These are phyloP conservation scores for Rhizoglyphus robini DNA, from an alignment of 1,140 invertebrate genomes.

Conservation along the genomic window DNA sequence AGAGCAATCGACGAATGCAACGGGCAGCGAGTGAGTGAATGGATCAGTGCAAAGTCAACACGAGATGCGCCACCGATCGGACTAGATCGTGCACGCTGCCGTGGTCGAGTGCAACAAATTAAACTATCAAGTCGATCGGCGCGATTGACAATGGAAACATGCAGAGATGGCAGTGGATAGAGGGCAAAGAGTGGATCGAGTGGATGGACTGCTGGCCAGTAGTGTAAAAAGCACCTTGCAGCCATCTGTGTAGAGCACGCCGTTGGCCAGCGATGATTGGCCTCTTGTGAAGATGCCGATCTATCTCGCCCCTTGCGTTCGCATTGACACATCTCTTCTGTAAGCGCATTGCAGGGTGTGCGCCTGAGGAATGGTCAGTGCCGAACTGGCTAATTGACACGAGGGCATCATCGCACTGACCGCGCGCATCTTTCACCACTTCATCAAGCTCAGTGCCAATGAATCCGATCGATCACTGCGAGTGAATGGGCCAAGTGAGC, in stretches of 20 bases:
- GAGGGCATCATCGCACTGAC: not conserved
- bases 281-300: not conserved
- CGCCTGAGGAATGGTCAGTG: not conserved
- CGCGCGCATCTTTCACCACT: slow-evolving; percentile 15
- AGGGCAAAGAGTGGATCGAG: not conserved
- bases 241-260: slow-evolving; percentile 5
- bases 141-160: slow-evolving; percentile 5
- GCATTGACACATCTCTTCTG: not conserved
- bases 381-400: slow-evolving; percentile 1
- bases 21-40: too few species aligned
- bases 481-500: not conserved
- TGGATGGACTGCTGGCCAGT: not conserved
- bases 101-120: not conserved
- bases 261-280: not conserved
- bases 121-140: slow-evolving; percentile 1
- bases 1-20: not conserved
- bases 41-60: too few species aligned
- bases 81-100: not conserved
- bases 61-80: not conserved
- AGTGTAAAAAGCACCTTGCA: not conserved
- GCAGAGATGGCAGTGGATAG: not conserved
- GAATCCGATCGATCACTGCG: slow-evolving; percentile 8
- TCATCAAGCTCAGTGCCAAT: slow-evolving; percentile 11
- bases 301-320: not conserved
- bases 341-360: not conserved